phyloP scores from a whole-genome alignment of 2,888 invertebrate genomes.

The Drosophila greeni region DNA sequence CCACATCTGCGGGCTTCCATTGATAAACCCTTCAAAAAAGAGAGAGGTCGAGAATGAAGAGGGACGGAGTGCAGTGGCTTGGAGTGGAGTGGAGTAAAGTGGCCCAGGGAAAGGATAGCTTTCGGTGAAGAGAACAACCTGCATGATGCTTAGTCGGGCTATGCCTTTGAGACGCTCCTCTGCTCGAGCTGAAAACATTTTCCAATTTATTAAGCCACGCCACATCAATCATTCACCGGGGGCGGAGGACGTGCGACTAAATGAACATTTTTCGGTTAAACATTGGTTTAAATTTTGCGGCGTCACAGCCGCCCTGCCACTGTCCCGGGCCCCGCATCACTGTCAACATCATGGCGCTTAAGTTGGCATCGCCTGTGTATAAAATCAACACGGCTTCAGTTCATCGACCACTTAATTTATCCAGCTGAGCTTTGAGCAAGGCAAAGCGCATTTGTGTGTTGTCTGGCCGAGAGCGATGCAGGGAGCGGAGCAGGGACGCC shows the following conservation, averaged over 20 bases:
- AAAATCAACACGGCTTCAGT: constrained; percentile 76
- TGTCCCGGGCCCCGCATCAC: constrained; percentile 40
- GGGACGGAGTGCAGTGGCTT: background rate
- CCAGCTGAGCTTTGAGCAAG: constrained; percentile 74
- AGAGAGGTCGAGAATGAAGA: constrained; percentile 11
- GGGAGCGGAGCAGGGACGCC: constrained; percentile 19
- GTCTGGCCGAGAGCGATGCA: constrained; percentile 30
- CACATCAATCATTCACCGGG: constrained; percentile 65
- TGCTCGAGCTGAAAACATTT: constrained; percentile 67
- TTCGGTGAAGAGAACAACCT: constrained; percentile 22
- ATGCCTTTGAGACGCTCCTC: constrained; percentile 19
- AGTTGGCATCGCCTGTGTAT: constrained; percentile 52
- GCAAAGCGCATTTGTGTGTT: constrained; percentile 64
- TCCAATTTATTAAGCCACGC: constrained; percentile 74
- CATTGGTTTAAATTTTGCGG: constrained; percentile 75
- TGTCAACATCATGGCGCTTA: constrained; percentile 63
- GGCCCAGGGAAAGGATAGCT: constrained; percentile 38
- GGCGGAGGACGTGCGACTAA: constrained; percentile 65
- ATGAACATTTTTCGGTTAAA: constrained; percentile 76
- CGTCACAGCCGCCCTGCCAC: constrained; percentile 50
- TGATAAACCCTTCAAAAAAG: constrained; percentile 63
- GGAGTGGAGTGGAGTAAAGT: constrained; percentile 3
- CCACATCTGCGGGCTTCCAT: constrained; percentile 65
- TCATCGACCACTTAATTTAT: constrained; percentile 77
- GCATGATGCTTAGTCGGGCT: constrained; percentile 31